phyloP scores from a whole-genome alignment of 2,888 invertebrate genomes.

The Kryphioiulus occultus region DNA sequence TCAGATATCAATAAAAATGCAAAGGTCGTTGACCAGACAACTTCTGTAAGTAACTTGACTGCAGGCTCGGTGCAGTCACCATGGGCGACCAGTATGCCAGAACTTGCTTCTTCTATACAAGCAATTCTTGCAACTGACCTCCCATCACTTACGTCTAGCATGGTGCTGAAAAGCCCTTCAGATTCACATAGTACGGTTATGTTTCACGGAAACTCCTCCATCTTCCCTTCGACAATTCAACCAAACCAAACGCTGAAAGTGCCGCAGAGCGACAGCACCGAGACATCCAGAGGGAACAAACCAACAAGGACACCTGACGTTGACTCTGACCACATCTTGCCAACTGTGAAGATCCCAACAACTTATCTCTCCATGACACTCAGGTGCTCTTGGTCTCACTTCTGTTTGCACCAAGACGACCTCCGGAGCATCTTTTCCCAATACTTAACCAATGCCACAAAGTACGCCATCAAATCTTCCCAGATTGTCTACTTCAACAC shows the following conservation, averaged over 20 bases:
- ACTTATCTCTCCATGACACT: conserved; percentile 51
- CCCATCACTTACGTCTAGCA: not conserved
- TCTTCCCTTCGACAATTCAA: not conserved
- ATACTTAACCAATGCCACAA: not conserved
- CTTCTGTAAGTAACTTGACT: not conserved
- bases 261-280: not conserved
- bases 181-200: not conserved
- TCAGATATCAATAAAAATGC: not conserved
- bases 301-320: not conserved
- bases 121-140: not conserved
- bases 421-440: conserved; percentile 53
- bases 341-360: conserved; percentile 41
- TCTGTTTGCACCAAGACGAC: conserved; percentile 53
- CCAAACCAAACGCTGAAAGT: not conserved
- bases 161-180: not conserved
- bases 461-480: not conserved
- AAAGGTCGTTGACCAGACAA: not conserved
- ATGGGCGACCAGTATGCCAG: not conserved
- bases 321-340: not conserved
- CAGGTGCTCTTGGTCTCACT: conserved; percentile 54
- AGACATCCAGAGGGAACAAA: not conserved
- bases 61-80: not conserved
- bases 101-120: not conserved
- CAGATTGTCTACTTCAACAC: conserved; percentile 51
- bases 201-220: not conserved